A percentile compares a stretch with the other conserved stretches of the same genome.
phyloP scores from a whole-genome alignment of 92 coral and sea anemone genomes.

The Phenganax marumi region DNA sequence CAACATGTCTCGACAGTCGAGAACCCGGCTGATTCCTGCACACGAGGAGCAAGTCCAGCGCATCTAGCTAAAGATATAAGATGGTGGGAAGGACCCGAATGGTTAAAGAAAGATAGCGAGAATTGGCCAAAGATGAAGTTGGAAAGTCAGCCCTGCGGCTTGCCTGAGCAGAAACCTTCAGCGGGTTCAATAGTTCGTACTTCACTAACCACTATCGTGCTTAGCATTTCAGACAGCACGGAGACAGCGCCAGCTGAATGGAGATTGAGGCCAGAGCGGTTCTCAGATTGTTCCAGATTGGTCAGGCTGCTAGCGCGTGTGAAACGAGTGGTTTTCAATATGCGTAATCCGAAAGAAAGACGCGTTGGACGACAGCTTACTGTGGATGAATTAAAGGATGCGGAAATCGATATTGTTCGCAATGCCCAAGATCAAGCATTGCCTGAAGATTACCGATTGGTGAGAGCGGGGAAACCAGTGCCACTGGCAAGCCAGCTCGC shows the following conservation, averaged over 20 bases:
- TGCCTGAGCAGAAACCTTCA: too few relatives aligned
- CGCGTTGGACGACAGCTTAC: background rate
- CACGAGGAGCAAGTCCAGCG: constrained; percentile 39
- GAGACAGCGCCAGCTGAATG: too few relatives aligned
- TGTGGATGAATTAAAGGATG: background rate
- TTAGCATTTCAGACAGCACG: constrained; percentile 41
- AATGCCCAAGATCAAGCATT: background rate
- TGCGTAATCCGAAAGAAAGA: background rate
- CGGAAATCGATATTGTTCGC: too few relatives aligned
- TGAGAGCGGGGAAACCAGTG: background rate
- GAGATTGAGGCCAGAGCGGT: constrained; percentile 35
- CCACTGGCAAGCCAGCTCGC: background rate
- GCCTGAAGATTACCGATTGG: background rate
- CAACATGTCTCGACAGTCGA: constrained; percentile 25
- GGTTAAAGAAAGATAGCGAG: constrained; percentile 27
- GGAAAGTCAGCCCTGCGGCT: background rate
- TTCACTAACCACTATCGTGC: constrained; percentile 34
- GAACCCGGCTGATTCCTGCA: constrained; percentile 54
- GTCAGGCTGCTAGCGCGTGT: background rate
- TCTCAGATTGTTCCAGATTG: background rate
- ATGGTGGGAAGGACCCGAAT: constrained; percentile 62
- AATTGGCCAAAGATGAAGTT: background rate
- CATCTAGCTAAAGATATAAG: constrained; percentile 34
- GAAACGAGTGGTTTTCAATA: constrained; percentile 1
- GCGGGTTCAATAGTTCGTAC: too few relatives aligned